Base-by-base conservation (phyloP, 1,140 invertebrate species). In the Heliconius hewitsoni region DNA sequence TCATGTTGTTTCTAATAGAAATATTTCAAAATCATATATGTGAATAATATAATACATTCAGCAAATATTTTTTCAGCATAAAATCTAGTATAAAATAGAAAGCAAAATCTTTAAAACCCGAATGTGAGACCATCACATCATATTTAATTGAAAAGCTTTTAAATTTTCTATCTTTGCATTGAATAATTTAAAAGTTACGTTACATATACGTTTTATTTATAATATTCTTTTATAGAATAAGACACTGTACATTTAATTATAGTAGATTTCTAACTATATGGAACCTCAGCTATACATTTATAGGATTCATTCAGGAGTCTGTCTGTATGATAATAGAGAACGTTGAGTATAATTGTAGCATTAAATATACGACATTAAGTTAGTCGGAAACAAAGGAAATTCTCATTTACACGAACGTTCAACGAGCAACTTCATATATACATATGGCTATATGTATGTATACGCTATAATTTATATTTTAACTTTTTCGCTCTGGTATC, bases 321-420 rank as follows among this genome's bases (percentile, higher is more conserved):
- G 71, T 57, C 71, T 78, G 23, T 73, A 73, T 77, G 71, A 77
- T 77, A 77, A 77, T 77, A 73, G 71, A 73, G 30, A 73, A 77
- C 71, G 71, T 73, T 77, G 71, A 73, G 50, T 71, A 78, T 73
- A 78, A 73, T 78, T 77, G 76, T 77, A 39, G 66, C 76, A 77
- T 77, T 66, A 50, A 50, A 34, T 71, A 66, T 60, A 72, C 70
- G 30, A 77, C 55, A 75, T 75, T 75, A 55, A 39, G 34, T 55
- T 70, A 37, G 37, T 46, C 16, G 23, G 57, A 77, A 39, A 77
- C 76, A 72, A 77, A 77, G 70, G 70, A 77, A 71, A 77, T 55
- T 72, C 70, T 77, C 70, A 72, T 77, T 72, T 37, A 75, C 55
- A 39, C 6, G 71, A 72, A 77, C 46, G 27, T 77, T 57, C 66